Conservation (phyloP, 2,888 invertebrate species). For the Lysandra bellargus region DNA sequence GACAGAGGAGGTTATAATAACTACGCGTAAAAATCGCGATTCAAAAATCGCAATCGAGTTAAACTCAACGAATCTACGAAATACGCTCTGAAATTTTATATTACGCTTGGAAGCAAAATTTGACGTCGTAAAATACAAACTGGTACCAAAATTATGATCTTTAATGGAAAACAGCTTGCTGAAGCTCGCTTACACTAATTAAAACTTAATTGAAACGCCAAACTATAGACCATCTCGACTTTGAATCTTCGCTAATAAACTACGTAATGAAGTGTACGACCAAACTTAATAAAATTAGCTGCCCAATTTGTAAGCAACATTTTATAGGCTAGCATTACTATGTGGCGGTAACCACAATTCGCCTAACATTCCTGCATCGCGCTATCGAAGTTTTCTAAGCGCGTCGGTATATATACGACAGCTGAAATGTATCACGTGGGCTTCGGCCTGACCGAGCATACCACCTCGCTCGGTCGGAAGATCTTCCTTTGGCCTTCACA, state of each 20-base stretch:
- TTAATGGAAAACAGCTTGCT: background rate
- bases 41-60: background rate
- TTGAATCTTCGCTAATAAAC: background rate
- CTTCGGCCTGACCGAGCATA: no score
- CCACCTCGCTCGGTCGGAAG: no score
- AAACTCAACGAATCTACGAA: background rate
- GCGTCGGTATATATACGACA: no score
- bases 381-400: no score
- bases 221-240: background rate
- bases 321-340: no score
- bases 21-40: no score
- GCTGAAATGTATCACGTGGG: no score
- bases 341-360: no score
- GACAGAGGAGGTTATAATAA: no score
- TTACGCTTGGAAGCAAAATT: background rate
- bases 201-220: constrained; percentile 21
- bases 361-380: no score
- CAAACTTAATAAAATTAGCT: background rate
- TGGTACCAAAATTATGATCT: background rate
- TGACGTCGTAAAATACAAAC: constrained; percentile 39
- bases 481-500: no score
- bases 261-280: constrained; percentile 8
- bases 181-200: constrained; percentile 11
- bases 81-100: background rate
- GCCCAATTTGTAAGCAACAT: background rate